Conservation (phyloP, 2,797 vertebrate species). For the Ctenosaura bakeri region DNA sequence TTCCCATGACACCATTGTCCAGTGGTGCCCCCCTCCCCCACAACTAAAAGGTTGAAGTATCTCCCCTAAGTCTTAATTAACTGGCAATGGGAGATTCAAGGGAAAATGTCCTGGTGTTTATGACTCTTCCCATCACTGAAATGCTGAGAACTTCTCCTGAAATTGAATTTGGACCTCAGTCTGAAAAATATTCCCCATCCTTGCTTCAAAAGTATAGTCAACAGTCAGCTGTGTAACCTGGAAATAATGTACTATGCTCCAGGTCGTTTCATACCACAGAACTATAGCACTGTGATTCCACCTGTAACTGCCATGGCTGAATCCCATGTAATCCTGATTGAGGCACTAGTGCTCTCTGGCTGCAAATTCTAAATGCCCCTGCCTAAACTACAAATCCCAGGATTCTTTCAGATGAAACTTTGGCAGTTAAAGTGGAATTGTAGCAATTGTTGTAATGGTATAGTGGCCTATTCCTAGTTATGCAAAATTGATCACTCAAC, state of each 20-base stretch:
- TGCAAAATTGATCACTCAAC: neutral
- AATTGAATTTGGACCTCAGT: neutral
- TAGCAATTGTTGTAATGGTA: neutral
- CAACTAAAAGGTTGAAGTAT: neutral
- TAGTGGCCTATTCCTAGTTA: neutral
- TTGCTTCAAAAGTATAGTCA: neutral
- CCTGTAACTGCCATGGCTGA: too few species aligned
- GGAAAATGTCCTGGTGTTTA: neutral
- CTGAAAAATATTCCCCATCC: neutral
- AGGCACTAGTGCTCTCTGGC: too few species aligned
- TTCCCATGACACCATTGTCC: neutral
- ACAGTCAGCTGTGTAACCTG: too few species aligned
- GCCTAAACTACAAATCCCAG: too few species aligned
- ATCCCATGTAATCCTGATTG: too few species aligned
- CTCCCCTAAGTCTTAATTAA: neutral
- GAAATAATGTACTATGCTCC: neutral
- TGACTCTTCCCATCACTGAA: neutral
- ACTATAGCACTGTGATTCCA: too few species aligned
- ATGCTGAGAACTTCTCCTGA: neutral
- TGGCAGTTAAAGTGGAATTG: too few species aligned
- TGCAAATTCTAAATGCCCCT: too few species aligned
- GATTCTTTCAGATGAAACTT: too few species aligned
- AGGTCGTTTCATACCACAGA: too few species aligned
- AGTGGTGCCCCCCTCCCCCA: neutral
- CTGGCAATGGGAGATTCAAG: neutral